Evolutionary conservation across 2,797 vertebrate species (phyloP), one percentile per base, ranked within the genome.

Genomic region (Sebastes kiyomatsui): DNA sequence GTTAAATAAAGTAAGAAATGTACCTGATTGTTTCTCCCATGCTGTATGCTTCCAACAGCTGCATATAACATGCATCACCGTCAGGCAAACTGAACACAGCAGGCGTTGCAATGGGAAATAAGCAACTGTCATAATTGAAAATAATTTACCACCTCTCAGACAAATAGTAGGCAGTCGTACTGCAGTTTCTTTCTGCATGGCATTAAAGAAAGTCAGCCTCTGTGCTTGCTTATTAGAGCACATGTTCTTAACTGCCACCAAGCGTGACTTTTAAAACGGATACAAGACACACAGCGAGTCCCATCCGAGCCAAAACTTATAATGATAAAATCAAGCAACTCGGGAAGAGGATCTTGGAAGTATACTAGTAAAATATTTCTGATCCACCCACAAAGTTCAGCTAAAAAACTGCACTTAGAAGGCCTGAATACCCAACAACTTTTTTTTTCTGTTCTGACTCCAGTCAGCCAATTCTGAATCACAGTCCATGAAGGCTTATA

Each of bases 401-500:
- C 28, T 23, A 0, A n/a, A 22, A 77, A 83, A 59, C 72, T 67
- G 20, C 79, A 77, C 22, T 49, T 79, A 83, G 80, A 79, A 72
- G 49, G 33, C 66, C 67, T 82, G 71, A 84, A 81, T 67, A 68
- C 46, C 84, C 76, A 69, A 67, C 18, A 80, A 64, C 75, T 83
- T 81, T 71, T 46, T 42, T 46, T 46, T 33, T 35, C 75, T 61
- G 35, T 52, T 79, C 82, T 75, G 66, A 86, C 73, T 89, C 69
- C 67, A 71, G 69, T 88, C 80, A 73, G 75, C 55, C 86, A 79
- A 65, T 80, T 88, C 79, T 87, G 83, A 87, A 85, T 79, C 81
- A 74, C 79, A 79, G 75, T 77, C 83, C 82, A 82, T 79, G 80
- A 82, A 85, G 82, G 79, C 76, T 90, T 83, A 82, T 77, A 83